Evolutionary conservation across 1,140 invertebrate species (phyloP), one percentile per base, ranked within the genome.

Genomic region (Portunus trituberculatus): DNA sequence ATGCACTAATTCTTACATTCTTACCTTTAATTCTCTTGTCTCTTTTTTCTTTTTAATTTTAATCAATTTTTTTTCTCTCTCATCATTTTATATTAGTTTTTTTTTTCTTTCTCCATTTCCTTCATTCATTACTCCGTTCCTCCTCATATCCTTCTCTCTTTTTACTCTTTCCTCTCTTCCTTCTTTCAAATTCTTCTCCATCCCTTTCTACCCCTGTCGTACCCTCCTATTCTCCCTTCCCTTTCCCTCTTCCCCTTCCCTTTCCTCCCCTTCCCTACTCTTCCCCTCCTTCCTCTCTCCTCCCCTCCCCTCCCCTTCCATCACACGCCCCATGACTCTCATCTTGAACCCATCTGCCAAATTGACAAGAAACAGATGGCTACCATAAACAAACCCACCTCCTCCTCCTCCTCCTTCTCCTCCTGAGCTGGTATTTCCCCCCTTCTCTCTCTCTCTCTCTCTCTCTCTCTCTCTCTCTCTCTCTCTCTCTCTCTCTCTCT

Each of bases 321-420:
- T 93, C 91, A 93, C 91, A 84, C 91, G 91, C 31, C 91, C 20
- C 91, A 93, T 93, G 76, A 93, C 76, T 39, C 48, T 48, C 91
- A 93, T 92, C 91, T 93, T 93, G 76, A 93, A 84, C 91, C 91
- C 52, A 93, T 93, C 91, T 93, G 91, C 32, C 83, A 93, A 93
- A 93, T 93, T 93, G 91, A 93, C 91, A 93, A 93, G 31, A 32
- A 93, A 84, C 91, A 84, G 91, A 93, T 93, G 91, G 91, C 91
- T 82, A 0, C n/a, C 90, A 93, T 46, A 93, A 93, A 93, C 91
- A 93, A 93, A 93, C 91, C 91, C 28, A 25, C 82, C 4, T 14
- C 28, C 76, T 10, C 28, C 32, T 48, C 86, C 86, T 28, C 86
- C 31, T 92, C n/a, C 31, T 39, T 7, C 25, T 28, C 16, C 25